Conservation (phyloP, 2,888 invertebrate genomes). For the Thumatha senex region DNA sequence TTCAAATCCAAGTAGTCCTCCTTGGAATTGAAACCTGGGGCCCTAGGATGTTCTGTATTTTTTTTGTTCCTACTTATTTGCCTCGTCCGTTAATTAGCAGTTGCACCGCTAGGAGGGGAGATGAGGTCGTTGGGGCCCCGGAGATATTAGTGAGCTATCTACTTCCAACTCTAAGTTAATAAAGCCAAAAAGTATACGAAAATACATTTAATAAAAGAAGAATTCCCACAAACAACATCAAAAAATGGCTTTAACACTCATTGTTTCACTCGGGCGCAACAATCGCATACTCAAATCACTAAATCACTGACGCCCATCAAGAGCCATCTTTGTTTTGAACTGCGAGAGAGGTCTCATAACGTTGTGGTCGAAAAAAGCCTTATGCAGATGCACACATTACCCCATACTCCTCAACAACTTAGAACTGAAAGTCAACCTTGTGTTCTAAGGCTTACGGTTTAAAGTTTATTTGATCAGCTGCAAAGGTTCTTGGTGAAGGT, state of each 20-base stretch:
- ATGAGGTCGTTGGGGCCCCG: no score
- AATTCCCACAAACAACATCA: constrained; percentile 15
- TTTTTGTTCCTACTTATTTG: no score
- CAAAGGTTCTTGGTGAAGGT: constrained; percentile 48
- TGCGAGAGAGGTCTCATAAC: constrained; percentile 70
- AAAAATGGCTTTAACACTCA: constrained; percentile 14
- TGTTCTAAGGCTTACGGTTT: neutral
- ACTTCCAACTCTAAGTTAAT: no score
- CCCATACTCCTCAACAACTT: constrained; percentile 16
- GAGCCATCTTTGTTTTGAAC: constrained; percentile 76
- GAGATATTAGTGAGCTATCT: no score
- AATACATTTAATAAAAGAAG: neutral
- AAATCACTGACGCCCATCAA: constrained; percentile 69
- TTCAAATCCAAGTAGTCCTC: no score
- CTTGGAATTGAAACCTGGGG: no score
- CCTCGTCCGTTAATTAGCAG: no score
- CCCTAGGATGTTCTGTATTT: no score
- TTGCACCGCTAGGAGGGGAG: no score
- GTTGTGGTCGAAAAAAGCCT: constrained; percentile 68
- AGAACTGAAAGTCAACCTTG: constrained; percentile 35
- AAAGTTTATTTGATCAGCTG: neutral
- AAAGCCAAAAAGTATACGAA: neutral
- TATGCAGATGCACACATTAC: constrained; percentile 49
- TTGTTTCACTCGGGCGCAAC: constrained; percentile 33
- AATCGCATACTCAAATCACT: constrained; percentile 54